Conservation (phyloP, 2,113 vertebrate genomes). For the Nothobranchius furzeri region DNA sequence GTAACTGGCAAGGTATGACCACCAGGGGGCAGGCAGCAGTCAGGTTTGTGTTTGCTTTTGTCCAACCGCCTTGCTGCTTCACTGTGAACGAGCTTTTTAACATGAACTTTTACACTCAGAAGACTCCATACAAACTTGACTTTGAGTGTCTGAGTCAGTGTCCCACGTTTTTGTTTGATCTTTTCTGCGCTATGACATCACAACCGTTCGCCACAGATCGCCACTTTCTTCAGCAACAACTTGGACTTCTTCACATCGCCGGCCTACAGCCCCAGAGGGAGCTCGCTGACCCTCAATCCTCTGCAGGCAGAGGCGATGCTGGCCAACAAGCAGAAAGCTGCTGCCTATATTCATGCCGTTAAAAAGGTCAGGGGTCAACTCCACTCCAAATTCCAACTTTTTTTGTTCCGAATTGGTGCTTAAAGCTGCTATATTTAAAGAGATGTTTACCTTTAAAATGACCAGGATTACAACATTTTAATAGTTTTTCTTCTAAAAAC, state of each 20-base stretch:
- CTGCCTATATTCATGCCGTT: slow-evolving; percentile 85
- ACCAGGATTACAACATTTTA: too few relatives aligned
- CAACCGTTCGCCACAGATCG: slow-evolving; percentile 80
- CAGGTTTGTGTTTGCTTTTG: neutral
- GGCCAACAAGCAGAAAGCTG: slow-evolving; percentile 90
- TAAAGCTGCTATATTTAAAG: too few relatives aligned
- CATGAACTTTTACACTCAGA: slow-evolving; percentile 52
- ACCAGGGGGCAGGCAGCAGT: slow-evolving; percentile 57
- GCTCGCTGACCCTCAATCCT: slow-evolving; percentile 82
- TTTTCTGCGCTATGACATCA: neutral
- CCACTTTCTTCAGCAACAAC: slow-evolving; percentile 96
- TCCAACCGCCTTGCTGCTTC: slow-evolving; percentile 2
- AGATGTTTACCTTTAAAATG: too few relatives aligned
- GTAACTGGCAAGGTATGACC: slow-evolving; percentile 88
- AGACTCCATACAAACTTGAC: slow-evolving; percentile 28
- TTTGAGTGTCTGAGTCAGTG: neutral
- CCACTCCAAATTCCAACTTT: too few relatives aligned
- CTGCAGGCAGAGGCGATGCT: slow-evolving; percentile 90
- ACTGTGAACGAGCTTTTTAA: slow-evolving; percentile 22
- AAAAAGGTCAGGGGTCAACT: slow-evolving; percentile 83
- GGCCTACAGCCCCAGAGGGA: slow-evolving; percentile 86
- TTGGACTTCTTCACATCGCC: slow-evolving; percentile 89
- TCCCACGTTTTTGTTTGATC: neutral
- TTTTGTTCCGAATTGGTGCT: too few relatives aligned
- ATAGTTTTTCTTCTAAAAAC: too few relatives aligned